Evolutionary conservation across 2,797 vertebrate genomes (phyloP).

Genomic region (Harpagifer antarcticus): DNA sequence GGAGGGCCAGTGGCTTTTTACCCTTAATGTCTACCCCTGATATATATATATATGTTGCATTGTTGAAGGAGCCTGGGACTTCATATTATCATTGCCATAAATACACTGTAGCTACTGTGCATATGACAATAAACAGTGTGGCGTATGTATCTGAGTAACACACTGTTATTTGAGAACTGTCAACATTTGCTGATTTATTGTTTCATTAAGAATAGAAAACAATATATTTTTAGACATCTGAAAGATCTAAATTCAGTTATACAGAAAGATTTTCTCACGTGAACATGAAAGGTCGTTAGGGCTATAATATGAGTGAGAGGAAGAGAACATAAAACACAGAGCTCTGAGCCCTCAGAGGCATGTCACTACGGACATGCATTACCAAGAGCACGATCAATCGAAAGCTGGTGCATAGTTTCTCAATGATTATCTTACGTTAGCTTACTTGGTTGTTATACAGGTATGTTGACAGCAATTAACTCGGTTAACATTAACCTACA

Average conservation of each 20-base stretch:
- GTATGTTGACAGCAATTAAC: background rate
- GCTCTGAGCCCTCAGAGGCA: background rate
- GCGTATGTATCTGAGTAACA: background rate
- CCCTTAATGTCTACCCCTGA: too few relatives aligned
- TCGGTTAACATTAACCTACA: background rate
- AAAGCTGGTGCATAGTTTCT: background rate
- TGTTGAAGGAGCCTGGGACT: too few relatives aligned
- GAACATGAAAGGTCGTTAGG: background rate
- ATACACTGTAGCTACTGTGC: too few relatives aligned
- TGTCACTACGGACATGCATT: background rate
- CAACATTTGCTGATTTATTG: background rate
- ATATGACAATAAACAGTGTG: background rate
- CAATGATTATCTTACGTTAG: too few relatives aligned
- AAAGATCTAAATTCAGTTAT: background rate
- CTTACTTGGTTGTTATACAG: too few relatives aligned
- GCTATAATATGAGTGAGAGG: too few relatives aligned
- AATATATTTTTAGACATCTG: background rate
- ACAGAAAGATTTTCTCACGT: background rate
- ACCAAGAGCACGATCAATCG: background rate
- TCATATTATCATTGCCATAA: too few relatives aligned
- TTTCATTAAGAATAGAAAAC: background rate
- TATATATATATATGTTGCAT: too few relatives aligned
- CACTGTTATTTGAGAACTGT: background rate
- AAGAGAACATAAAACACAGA: background rate
- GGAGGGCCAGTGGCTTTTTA: too few relatives aligned